phyloP scores from a whole-genome alignment of 2,888 invertebrate genomes.

The Salticus scenicus region DNA sequence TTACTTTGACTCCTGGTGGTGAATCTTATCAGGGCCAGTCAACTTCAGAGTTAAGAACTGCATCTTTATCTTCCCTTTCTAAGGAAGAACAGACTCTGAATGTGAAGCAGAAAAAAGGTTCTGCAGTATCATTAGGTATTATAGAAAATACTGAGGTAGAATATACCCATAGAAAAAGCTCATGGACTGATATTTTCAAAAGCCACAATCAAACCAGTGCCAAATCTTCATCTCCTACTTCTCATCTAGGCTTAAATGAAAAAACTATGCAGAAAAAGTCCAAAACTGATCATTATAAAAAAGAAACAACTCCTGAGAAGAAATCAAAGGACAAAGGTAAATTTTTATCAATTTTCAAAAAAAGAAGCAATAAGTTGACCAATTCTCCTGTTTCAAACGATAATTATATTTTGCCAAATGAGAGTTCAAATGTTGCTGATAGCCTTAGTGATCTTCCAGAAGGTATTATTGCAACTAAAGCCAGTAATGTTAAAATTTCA shows the following conservation, averaged over 20 bases:
- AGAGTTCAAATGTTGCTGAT: slow-evolving; percentile 26
- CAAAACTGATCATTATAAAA: slow-evolving; percentile 29
- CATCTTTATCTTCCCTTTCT: slow-evolving; percentile 54
- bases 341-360: slow-evolving; percentile 69
- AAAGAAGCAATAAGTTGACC: slow-evolving; percentile 49
- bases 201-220: slow-evolving; percentile 56
- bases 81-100: slow-evolving; percentile 36
- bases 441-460: slow-evolving; percentile 23
- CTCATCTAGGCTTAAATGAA: slow-evolving; percentile 9
- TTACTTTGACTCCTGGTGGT: slow-evolving; percentile 64
- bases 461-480: slow-evolving; percentile 25
- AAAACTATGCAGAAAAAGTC: slow-evolving; percentile 45
- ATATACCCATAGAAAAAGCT: slow-evolving; percentile 68
- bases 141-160: slow-evolving; percentile 38
- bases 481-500: slow-evolving; percentile 44
- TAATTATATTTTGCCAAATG: slow-evolving; percentile 29
- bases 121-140: slow-evolving; percentile 53
- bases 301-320: slow-evolving; percentile 11
- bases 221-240: slow-evolving; percentile 24
- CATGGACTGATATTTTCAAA: slow-evolving; percentile 72
- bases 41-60: slow-evolving; percentile 42
- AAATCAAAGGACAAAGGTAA: slow-evolving; percentile 66
- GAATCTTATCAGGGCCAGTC: slow-evolving; percentile 44
- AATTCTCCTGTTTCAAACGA: slow-evolving; percentile 37
- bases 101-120: slow-evolving; percentile 55